phyloP scores from a whole-genome alignment of 2,113 vertebrate genomes.

The Amphiprion percula region DNA sequence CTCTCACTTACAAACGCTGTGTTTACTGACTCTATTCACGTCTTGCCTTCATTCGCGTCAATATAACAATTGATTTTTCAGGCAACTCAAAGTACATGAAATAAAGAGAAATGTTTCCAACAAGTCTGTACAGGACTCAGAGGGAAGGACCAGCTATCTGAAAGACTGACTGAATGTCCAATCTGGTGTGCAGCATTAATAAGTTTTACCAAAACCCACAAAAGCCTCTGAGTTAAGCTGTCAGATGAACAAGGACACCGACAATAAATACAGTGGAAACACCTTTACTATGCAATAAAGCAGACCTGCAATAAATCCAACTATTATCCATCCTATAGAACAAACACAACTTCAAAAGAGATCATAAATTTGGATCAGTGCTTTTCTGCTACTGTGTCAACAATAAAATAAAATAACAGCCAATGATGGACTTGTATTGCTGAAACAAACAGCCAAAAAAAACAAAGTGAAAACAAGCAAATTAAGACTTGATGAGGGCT shows the following conservation, averaged over 20 bases:
- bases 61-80: conserved; percentile 44
- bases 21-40: conserved; percentile 41
- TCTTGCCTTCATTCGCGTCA: conserved; percentile 40
- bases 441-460: neutral
- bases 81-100: conserved; percentile 9
- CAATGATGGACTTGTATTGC: neutral
- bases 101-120: conserved; percentile 29
- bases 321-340: neutral
- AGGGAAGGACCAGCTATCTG: neutral
- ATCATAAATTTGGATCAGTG: neutral
- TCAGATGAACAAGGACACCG: neutral
- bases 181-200: conserved; percentile 2
- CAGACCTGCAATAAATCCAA: neutral
- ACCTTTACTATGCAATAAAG: neutral
- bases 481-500: neutral
- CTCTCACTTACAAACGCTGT: conserved; percentile 9
- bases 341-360: neutral
- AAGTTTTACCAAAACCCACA: neutral
- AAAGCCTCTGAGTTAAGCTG: neutral
- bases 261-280: neutral
- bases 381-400: neutral
- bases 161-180: neutral
- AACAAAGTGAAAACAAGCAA: neutral
- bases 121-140: conserved; percentile 5
- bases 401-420: neutral